These are phyloP conservation scores for Pteronotus mesoamericanus DNA, from an alignment of 2,797 vertebrate species.

Conservation along the genomic window DNA sequence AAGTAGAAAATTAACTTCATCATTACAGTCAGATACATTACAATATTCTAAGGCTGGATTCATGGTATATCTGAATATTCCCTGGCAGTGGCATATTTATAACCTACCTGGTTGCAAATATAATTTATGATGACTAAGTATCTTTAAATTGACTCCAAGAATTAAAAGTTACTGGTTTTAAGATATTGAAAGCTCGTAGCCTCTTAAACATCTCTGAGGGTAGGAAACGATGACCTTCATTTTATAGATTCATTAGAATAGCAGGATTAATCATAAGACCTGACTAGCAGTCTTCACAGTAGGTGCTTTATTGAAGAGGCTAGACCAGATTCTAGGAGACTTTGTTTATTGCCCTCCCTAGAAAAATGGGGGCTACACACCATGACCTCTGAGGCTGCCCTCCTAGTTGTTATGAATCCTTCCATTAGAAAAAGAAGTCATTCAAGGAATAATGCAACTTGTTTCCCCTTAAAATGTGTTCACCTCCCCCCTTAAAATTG, in stretches of 20 bases:
- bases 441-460: background rate
- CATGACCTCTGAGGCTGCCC: background rate
- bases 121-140: constrained; percentile 26
- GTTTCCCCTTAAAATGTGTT: background rate
- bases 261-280: constrained; percentile 15
- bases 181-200: constrained; percentile 24
- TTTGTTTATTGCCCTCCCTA: constrained; percentile 30
- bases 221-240: constrained; percentile 33
- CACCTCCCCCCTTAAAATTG: background rate
- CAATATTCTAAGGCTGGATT: constrained; percentile 17
- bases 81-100: background rate
- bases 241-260: constrained; percentile 22
- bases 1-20: constrained; percentile 2
- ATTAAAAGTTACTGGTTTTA: constrained; percentile 46
- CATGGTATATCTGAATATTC: constrained; percentile 1
- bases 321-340: constrained; percentile 15
- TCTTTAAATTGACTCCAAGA: constrained; percentile 39
- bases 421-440: constrained; percentile 26
- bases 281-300: constrained; percentile 19
- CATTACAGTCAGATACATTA: background rate
- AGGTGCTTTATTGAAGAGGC: constrained; percentile 17
- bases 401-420: background rate
- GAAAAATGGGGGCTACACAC: constrained; percentile 9
- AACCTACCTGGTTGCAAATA: background rate
- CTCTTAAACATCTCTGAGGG: constrained; percentile 15